Evolutionary conservation across 2,888 invertebrate species (phyloP).

Genomic region (Mycogona germanica): DNA sequence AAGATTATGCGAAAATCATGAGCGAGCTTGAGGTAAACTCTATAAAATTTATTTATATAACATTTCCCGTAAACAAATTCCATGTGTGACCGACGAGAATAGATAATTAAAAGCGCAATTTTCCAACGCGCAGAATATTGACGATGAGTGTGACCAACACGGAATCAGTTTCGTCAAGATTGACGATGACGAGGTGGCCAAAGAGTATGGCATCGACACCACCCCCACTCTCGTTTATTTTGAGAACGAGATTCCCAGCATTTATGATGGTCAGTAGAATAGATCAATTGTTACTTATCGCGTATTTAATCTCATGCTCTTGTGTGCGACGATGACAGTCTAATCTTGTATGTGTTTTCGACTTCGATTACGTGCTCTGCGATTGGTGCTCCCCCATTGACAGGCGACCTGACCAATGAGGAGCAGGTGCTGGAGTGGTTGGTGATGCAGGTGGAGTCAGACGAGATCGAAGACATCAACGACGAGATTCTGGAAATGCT

Average conservation of each 20-base stretch:
- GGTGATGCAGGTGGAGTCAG: slow-evolving; percentile 24
- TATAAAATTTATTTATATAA: too few species aligned
- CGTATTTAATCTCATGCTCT: background rate
- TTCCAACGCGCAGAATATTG: too few species aligned
- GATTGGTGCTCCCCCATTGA: background rate
- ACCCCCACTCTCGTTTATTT: slow-evolving; percentile 27
- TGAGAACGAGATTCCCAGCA: slow-evolving; percentile 27
- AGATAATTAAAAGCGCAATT: too few species aligned
- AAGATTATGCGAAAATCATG: slow-evolving; percentile 64
- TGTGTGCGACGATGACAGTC: too few species aligned
- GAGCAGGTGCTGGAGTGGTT: slow-evolving; percentile 25
- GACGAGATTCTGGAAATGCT: slow-evolving; percentile 25
- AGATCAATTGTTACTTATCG: background rate
- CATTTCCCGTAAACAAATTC: too few species aligned
- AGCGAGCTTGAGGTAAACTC: slow-evolving; percentile 73
- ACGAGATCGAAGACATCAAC: slow-evolving; percentile 27
- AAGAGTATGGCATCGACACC: slow-evolving; percentile 27
- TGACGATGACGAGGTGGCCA: slow-evolving; percentile 49
- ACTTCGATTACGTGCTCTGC: too few species aligned
- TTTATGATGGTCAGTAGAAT: slow-evolving; percentile 24
- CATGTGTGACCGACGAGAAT: too few species aligned
- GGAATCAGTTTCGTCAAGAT: slow-evolving; percentile 86
- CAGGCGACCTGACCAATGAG: slow-evolving; percentile 25
- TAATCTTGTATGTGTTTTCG: too few species aligned
- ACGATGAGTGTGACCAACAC: slow-evolving; percentile 85